Conservation (phyloP, 2,888 invertebrate genomes). For the Beris chalybata region DNA sequence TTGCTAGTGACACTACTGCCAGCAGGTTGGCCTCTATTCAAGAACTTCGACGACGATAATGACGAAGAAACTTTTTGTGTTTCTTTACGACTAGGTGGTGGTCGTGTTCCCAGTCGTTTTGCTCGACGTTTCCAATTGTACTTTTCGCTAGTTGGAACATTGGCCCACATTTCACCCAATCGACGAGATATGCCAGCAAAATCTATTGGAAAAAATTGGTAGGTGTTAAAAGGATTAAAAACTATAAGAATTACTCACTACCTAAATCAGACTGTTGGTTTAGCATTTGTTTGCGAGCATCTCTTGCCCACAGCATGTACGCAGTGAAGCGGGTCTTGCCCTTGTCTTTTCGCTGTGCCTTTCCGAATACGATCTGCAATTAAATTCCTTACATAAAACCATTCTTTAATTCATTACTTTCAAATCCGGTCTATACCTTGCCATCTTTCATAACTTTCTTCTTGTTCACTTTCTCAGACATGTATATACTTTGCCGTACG, state of each 20-base stretch:
- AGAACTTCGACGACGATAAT: conserved; percentile 32
- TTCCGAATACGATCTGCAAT: conserved; percentile 62
- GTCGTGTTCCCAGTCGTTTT: conserved; percentile 62
- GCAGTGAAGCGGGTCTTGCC: conserved; percentile 82
- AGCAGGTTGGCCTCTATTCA: conserved; percentile 33
- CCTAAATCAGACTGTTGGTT: conserved; percentile 69
- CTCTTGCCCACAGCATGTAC: conserved; percentile 90
- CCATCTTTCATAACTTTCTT: conserved; percentile 71
- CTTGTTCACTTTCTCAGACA: conserved; percentile 78
- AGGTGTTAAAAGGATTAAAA: neutral
- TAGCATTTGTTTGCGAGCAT: conserved; percentile 73
- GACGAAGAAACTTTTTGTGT: neutral
- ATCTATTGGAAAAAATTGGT: conserved; percentile 58
- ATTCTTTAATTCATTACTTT: conserved; percentile 6
- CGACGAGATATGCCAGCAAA: conserved; percentile 82
- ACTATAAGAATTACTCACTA: conserved; percentile 8
- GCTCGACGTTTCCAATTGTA: conserved; percentile 81
- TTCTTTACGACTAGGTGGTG: conserved; percentile 37
- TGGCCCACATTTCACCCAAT: conserved; percentile 87
- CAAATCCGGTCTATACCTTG: conserved; percentile 44
- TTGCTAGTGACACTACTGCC: neutral
- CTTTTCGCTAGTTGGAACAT: conserved; percentile 68
- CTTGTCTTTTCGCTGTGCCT: conserved; percentile 78
- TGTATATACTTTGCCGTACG: conserved; percentile 63
- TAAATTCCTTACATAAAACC: neutral